These are phyloP conservation scores for Aphelenchoides bicaudatus DNA, from an alignment of 2,888 invertebrate genomes.

Conservation along the genomic window DNA sequence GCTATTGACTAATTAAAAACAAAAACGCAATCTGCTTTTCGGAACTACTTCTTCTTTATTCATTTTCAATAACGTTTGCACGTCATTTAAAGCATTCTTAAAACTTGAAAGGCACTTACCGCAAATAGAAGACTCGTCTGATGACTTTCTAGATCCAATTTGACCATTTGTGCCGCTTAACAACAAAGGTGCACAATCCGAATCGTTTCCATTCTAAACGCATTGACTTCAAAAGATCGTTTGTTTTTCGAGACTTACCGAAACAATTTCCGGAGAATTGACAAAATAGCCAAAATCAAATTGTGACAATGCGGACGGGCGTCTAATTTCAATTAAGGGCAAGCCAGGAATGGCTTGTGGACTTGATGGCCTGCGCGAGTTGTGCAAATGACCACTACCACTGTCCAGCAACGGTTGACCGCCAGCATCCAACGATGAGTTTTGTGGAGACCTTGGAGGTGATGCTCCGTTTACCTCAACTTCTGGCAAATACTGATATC, in stretches of 20 bases:
- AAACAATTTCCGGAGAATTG: constrained; percentile 54
- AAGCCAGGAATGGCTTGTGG: constrained; percentile 59
- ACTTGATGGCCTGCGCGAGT: constrained; percentile 48
- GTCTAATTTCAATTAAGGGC: constrained; percentile 57
- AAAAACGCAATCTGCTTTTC: background rate
- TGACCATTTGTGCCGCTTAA: constrained; percentile 36
- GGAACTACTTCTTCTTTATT: background rate
- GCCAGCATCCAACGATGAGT: constrained; percentile 30
- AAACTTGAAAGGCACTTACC: too few species aligned
- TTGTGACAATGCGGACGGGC: constrained; percentile 57
- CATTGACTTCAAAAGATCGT: too few species aligned
- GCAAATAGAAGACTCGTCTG: constrained; percentile 30
- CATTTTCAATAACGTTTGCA: too few species aligned
- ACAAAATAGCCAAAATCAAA: constrained; percentile 60
- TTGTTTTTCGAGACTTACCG: too few species aligned
- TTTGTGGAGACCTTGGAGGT: constrained; percentile 46
- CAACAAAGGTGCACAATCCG: constrained; percentile 57
- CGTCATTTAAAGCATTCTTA: too few species aligned
- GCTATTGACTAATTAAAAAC: background rate
- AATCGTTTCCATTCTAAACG: constrained; percentile 39
- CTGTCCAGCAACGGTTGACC: constrained; percentile 36
- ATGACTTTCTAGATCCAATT: constrained; percentile 39
- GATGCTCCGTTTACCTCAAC: constrained; percentile 58
- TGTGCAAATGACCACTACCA: constrained; percentile 10
- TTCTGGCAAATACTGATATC: constrained; percentile 54